Percentiles rank a stretch among this genome's conserved stretches.
Conservation (phyloP, 2,888 invertebrate genomes). For the Brachyptera risi region DNA sequence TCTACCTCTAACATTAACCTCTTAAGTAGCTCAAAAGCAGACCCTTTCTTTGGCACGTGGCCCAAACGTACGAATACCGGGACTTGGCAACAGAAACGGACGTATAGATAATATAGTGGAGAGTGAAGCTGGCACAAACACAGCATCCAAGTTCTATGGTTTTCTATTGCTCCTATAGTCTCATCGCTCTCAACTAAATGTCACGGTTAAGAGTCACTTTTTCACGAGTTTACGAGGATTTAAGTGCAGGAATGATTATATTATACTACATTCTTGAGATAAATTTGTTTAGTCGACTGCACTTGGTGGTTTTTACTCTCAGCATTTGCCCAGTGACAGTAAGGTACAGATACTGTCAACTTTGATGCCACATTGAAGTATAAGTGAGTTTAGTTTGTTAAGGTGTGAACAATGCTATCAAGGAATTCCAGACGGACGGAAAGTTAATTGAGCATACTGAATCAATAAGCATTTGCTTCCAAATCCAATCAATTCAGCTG, state of each 20-base stretch:
- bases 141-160: background rate
- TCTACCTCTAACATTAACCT: too few species aligned
- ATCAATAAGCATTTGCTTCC: conserved; percentile 6
- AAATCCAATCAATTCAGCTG: conserved; percentile 1
- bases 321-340: too few species aligned
- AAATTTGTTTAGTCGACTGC: background rate
- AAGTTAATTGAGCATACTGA: background rate
- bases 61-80: background rate
- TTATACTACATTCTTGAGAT: too few species aligned
- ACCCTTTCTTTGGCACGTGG: background rate
- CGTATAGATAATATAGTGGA: conserved; percentile 14
- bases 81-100: conserved; percentile 12
- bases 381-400: too few species aligned
- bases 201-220: background rate
- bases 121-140: conserved; percentile 21
- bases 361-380: too few species aligned
- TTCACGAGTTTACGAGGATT: too few species aligned
- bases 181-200: conserved; percentile 7
- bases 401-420: background rate
- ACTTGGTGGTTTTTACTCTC: too few species aligned
- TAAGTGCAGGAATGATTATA: too few species aligned
- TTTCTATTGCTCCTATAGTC: background rate
- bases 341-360: too few species aligned
- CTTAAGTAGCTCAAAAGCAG: conserved; percentile 10
- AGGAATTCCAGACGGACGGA: background rate